These are phyloP conservation scores for Amyelois transitella DNA, from an alignment of 1,140 invertebrate species.

Conservation along the genomic window DNA sequence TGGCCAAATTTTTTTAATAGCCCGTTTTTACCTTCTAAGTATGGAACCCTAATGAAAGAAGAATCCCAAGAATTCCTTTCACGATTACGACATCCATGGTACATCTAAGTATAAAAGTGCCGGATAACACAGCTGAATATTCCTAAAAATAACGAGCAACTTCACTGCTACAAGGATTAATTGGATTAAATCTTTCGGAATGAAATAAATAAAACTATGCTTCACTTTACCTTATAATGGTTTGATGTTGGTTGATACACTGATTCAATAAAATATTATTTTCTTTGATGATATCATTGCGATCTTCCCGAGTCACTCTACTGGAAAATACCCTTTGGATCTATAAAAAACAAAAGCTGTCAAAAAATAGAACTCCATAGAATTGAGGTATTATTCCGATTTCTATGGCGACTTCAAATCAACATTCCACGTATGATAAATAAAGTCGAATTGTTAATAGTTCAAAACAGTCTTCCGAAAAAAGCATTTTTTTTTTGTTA, in stretches of 20 bases:
- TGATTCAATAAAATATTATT: constrained; percentile 42
- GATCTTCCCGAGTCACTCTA: background rate
- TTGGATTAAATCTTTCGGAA: background rate
- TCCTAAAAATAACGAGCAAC: background rate
- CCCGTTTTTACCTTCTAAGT: too few relatives aligned
- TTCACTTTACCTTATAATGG: constrained; percentile 34
- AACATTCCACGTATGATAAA: too few relatives aligned
- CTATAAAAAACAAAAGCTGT: constrained; percentile 20
- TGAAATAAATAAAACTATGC: background rate
- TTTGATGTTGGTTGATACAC: constrained; percentile 50
- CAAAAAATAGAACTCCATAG: too few relatives aligned
- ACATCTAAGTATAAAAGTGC: too few relatives aligned
- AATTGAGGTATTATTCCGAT: too few relatives aligned
- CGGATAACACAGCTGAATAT: background rate
- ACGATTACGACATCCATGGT: too few relatives aligned
- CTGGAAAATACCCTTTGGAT: constrained; percentile 18
- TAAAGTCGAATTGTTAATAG: too few relatives aligned
- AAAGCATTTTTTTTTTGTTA: too few relatives aligned
- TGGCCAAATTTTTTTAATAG: background rate
- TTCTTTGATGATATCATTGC: constrained; percentile 12
- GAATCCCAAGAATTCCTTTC: too few relatives aligned
- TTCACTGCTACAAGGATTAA: background rate
- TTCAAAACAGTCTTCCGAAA: too few relatives aligned
- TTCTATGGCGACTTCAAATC: too few relatives aligned
- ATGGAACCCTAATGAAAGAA: too few relatives aligned